phyloP scores from a whole-genome alignment of 2,113 vertebrate species.

The Oncorhynchus tshawytscha region DNA sequence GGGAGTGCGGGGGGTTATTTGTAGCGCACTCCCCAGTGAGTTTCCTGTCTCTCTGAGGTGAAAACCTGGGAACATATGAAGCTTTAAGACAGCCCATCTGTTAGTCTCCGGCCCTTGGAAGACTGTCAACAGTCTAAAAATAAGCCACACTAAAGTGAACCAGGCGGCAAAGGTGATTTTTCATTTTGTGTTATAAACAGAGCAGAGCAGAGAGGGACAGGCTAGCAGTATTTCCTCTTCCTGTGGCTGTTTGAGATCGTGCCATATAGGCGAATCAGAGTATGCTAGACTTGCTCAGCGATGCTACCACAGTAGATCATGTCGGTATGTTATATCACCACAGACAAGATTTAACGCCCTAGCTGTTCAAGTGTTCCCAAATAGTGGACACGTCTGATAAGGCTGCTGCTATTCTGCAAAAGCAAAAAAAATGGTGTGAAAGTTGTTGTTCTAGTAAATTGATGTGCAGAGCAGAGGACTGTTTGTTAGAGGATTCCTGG shows the following conservation, averaged over 20 bases:
- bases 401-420: too few species aligned
- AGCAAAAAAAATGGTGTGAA: not conserved
- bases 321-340: conserved; percentile 18
- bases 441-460: not conserved
- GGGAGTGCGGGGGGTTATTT: conserved; percentile 72
- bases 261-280: conserved; percentile 13
- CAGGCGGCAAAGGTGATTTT: conserved; percentile 88
- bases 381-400: too few species aligned
- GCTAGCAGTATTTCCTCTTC: conserved; percentile 44
- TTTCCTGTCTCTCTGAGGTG: conserved; percentile 93
- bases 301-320: too few species aligned
- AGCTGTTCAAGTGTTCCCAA: too few species aligned
- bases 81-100: conserved; percentile 98
- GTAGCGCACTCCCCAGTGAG: conserved; percentile 86
- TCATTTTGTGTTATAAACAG: conserved; percentile 78
- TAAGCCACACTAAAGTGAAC: conserved; percentile 82
- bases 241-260: conserved; percentile 40
- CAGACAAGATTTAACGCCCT: not conserved
- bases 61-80: conserved; percentile 93
- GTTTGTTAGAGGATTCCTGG: conserved; percentile 1
- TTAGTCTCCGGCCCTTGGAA: conserved; percentile 92
- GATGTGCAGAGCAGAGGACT: not conserved
- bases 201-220: conserved; percentile 46
- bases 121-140: conserved; percentile 95
- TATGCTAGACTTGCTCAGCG: too few species aligned